Base-by-base conservation (phyloP, 2,797 vertebrate species). In the Sphenopsis melanotis region DNA sequence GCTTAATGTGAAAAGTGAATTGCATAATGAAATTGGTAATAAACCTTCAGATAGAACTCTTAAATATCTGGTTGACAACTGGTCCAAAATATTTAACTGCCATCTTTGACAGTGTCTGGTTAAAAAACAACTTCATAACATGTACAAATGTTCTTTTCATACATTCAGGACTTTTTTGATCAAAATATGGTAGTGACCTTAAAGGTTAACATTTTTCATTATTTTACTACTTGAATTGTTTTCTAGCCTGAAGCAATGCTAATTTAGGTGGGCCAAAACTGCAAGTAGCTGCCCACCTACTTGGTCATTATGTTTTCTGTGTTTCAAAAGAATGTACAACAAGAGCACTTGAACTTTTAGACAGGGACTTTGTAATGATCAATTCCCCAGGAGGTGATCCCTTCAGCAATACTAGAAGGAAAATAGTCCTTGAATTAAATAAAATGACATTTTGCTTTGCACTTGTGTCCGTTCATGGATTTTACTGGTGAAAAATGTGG, bases 301-400 rank as follows among this genome's bases (percentile, higher is more conserved):
- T 95, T 95, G 96, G 97, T 97, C 96, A 96, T 96, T 95, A 87
- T 94, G 84, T 96, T 96, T 96, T 96, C 95, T 94, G 93, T 95
- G 95, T 95, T 97, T 96, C 94, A 95, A 95, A 97, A 96, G 97
- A 97, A 97, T 98, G 97, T 98, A 97, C 95, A 94, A 97, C 96
- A 96, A 94, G 96, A 97, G 97, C 96, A 97, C 95, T 96, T 97
- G 96, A 97, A 94, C 96, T 97, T 96, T 95, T 94, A 95, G 95
- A 97, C 96, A 95, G 97, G 97, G 97, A 96, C 83, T 95, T 95
- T 96, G 97, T 97, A 97, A 96, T 87, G 95, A 94, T 95, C 75
- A 90, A 49, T 97, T 97, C 94, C 95, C 94, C 94, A 96, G 94
- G 95, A 97, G 96, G 95, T 96, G 93, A 94, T 96, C 93, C 95